Percentiles rank a stretch among this genome's conserved stretches.
Evolutionary conservation across 2,113 vertebrate species (phyloP).

Genomic region (Callocephalon fimbriatum): DNA sequence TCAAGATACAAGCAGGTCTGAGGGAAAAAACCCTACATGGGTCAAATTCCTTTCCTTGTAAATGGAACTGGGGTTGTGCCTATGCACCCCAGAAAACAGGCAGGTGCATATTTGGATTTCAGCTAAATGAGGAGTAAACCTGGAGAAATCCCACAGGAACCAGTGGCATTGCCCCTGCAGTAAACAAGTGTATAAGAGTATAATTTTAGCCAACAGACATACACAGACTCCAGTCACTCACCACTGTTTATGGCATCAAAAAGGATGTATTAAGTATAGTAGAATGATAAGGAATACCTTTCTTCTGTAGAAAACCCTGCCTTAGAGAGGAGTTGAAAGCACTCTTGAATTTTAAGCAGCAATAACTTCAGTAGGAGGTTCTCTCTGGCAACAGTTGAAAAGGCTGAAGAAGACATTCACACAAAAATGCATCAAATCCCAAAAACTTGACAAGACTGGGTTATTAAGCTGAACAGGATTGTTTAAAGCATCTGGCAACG

Average conservation of each 20-base stretch:
- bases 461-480: conserved; percentile 1
- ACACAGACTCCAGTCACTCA: neutral
- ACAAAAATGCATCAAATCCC: conserved; percentile 2
- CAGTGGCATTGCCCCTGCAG: neutral
- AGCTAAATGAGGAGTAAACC: neutral
- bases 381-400: conserved; percentile 25
- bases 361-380: conserved; percentile 18
- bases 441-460: neutral
- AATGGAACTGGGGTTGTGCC: neutral
- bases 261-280: neutral
- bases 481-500: conserved; percentile 20
- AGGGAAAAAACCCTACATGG: neutral
- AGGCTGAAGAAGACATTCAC: conserved; percentile 14
- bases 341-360: conserved; percentile 29
- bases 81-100: neutral
- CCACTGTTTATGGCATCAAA: neutral
- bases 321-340: conserved; percentile 11
- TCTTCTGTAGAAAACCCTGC: conserved; percentile 1
- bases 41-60: neutral
- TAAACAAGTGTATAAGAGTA: neutral
- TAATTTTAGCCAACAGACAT: neutral
- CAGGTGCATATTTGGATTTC: neutral
- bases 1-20: neutral
- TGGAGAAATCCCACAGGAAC: neutral
- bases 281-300: neutral